phyloP scores from a whole-genome alignment of 2,113 vertebrate species.

The Anoura caudifer region DNA sequence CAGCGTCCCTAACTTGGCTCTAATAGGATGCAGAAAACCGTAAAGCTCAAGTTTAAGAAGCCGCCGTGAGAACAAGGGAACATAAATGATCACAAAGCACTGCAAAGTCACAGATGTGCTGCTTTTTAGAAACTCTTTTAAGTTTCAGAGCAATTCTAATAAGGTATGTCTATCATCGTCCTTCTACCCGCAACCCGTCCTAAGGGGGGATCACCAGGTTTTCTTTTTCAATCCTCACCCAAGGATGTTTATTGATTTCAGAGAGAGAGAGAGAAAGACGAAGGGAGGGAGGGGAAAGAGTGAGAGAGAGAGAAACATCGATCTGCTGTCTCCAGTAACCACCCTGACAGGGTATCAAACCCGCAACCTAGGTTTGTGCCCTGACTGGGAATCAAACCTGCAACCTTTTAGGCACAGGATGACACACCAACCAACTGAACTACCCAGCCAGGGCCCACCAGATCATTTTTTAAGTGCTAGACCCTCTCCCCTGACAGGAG shows the following conservation, averaged over 20 bases:
- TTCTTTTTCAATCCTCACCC: not conserved
- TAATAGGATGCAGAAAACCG: not conserved
- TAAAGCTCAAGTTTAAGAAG: conserved; percentile 2
- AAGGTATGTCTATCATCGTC: not conserved
- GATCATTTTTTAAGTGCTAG: not conserved
- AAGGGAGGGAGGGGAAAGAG: too few relatives aligned
- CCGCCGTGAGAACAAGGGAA: not conserved
- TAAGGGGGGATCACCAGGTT: not conserved
- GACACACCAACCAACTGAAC: too few relatives aligned
- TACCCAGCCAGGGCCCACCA: not conserved
- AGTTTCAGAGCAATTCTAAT: conserved; percentile 3
- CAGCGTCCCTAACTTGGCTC: not conserved
- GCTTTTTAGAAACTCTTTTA: not conserved
- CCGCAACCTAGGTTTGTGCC: too few relatives aligned
- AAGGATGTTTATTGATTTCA: too few relatives aligned
- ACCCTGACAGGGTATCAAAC: too few relatives aligned
- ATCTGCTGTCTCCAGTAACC: too few relatives aligned
- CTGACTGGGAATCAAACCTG: too few relatives aligned
- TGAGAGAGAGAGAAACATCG: too few relatives aligned
- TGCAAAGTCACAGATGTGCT: not conserved
- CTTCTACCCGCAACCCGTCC: not conserved
- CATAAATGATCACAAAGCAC: not conserved
- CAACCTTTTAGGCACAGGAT: too few relatives aligned
- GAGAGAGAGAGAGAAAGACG: too few relatives aligned
- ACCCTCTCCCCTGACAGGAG: not conserved